Conservation (phyloP, 2,113 vertebrate species). For the Rhynchomys soricoides region DNA sequence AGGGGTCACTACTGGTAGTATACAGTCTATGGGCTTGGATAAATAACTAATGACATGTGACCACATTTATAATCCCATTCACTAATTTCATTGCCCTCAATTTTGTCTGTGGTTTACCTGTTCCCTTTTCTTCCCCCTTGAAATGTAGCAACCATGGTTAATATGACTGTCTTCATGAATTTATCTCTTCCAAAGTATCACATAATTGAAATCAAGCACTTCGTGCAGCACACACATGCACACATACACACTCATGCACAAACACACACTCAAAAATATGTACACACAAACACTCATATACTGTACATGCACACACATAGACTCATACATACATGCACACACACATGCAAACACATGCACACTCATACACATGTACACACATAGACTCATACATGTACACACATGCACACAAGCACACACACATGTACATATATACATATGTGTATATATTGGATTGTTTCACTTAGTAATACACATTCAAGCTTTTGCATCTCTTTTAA, state of each 20-base stretch:
- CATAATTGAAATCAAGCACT: background rate
- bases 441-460: background rate
- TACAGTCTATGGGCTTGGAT: background rate
- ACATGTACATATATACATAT: too few relatives aligned
- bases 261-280: too few relatives aligned
- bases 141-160: background rate
- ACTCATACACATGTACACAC: too few relatives aligned
- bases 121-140: background rate
- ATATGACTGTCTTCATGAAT: background rate
- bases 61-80: background rate
- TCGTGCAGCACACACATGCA: background rate
- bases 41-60: background rate
- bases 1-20: background rate
- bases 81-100: background rate
- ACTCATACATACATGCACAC: too few relatives aligned
- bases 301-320: too few relatives aligned
- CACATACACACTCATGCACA: background rate
- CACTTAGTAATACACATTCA: background rate
- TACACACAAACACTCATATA: too few relatives aligned
- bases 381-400: too few relatives aligned
- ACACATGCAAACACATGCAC: too few relatives aligned
- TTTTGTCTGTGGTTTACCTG: background rate
- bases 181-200: background rate
- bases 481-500: background rate
- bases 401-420: too few relatives aligned